Conservation (phyloP, 2,797 vertebrate species). For the Thalassophryne amazonica region DNA sequence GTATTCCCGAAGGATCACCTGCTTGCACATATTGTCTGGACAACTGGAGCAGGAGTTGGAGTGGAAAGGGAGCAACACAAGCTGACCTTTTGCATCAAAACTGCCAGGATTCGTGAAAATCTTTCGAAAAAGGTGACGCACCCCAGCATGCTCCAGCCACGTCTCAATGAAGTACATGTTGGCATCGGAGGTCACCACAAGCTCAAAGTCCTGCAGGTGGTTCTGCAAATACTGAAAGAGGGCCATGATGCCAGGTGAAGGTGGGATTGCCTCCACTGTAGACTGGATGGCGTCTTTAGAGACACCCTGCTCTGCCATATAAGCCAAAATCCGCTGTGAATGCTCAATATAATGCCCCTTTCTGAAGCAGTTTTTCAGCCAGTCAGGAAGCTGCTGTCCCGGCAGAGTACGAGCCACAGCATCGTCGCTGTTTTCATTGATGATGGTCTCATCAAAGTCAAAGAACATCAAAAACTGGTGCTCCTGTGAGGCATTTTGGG, state of each 20-base stretch:
- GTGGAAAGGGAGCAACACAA: constrained; percentile 87
- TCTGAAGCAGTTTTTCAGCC: constrained; percentile 75
- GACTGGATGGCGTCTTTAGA: constrained; percentile 74
- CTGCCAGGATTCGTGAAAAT: constrained; percentile 87
- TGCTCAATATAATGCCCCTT: constrained; percentile 88
- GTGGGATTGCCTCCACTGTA: constrained; percentile 79
- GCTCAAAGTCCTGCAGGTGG: constrained; percentile 83
- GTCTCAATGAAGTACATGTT: constrained; percentile 89
- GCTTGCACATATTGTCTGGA: constrained; percentile 95
- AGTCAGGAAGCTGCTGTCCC: constrained; percentile 79
- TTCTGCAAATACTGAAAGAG: constrained; percentile 84
- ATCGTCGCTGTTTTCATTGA: constrained; percentile 89
- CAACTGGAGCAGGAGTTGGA: constrained; percentile 85
- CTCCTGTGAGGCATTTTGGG: neutral
- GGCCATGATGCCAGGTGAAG: constrained; percentile 80
- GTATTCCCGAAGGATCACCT: constrained; percentile 86
- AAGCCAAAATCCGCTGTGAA: constrained; percentile 83
- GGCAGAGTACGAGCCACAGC: constrained; percentile 79
- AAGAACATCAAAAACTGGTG: constrained; percentile 84
- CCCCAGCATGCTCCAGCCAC: constrained; percentile 74
- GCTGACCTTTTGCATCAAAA: constrained; percentile 77
- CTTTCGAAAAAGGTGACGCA: constrained; percentile 80
- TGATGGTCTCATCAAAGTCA: constrained; percentile 94
- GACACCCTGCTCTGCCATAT: constrained; percentile 86
- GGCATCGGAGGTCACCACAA: constrained; percentile 89